phyloP scores from a whole-genome alignment of 2,888 invertebrate genomes.

The Lithophane ornitopus region DNA sequence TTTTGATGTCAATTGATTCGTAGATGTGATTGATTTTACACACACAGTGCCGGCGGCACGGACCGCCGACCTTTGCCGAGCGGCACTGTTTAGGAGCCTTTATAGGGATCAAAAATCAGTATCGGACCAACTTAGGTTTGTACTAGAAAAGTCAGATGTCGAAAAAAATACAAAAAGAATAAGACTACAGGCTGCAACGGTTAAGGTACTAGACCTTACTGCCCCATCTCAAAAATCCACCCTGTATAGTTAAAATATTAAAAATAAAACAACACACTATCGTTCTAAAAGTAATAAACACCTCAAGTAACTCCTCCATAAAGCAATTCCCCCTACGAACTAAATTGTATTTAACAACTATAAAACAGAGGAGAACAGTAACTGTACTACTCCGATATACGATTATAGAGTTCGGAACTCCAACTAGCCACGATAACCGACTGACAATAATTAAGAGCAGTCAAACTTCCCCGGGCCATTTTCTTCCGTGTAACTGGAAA shows the following conservation, averaged over 20 bases:
- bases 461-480: conserved; percentile 78
- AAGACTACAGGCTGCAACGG: too few relatives aligned
- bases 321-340: not conserved
- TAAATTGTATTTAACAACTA: conserved; percentile 32
- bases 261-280: not conserved
- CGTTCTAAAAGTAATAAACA: not conserved
- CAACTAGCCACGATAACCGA: conserved; percentile 76
- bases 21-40: too few relatives aligned
- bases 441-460: conserved; percentile 82
- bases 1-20: too few relatives aligned
- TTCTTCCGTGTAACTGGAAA: conserved; percentile 78
- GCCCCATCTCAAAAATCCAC: too few relatives aligned
- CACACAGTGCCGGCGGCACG: too few relatives aligned
- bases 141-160: too few relatives aligned
- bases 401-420: conserved; percentile 64
- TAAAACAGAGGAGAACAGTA: conserved; percentile 27
- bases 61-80: too few relatives aligned
- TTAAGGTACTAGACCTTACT: too few relatives aligned
- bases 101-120: too few relatives aligned
- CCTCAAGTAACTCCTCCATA: not conserved
- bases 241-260: not conserved
- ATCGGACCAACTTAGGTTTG: too few relatives aligned
- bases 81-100: too few relatives aligned
- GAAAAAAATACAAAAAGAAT: too few relatives aligned
- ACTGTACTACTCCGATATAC: conserved; percentile 52